Base-by-base conservation (phyloP, 2,797 vertebrate species). In the Rhinella marina region DNA sequence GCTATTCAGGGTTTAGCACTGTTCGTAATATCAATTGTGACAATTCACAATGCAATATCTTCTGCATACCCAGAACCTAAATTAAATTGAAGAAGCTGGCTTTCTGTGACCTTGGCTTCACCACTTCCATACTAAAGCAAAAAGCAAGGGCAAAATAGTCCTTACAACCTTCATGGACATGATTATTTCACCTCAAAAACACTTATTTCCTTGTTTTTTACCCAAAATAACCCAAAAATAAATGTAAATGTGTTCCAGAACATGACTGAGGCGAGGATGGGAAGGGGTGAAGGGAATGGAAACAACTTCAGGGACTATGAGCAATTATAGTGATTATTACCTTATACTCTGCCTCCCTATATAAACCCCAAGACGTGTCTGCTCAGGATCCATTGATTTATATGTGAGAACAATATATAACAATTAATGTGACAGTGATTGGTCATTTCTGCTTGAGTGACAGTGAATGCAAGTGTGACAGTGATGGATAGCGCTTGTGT, bases 21-120 rank as follows among this genome's bases (percentile, higher is more conserved):
- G 59, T 86, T 82, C 78, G 84, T 86, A 86, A 89, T 89, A 89
- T 89, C 84, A 89, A 82, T 88, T 86, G 88, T 86, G 88, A 88
- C 84, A 88, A 88, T 88, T 86, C 84, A 78, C 78, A 88, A 89
- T 89, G 84, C 73, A 89, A 89, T 89, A 89, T 82, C 61, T 76
- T 82, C 80, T 79, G 59, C 79, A 61, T 82, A 82, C 66, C 80
- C 73, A 61, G 11, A 79, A 54, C 62, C 61, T 78, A 86, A 82
- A 88, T 88, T 85, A 86, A 86, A 88, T 82, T 86, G 79, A 80
- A 75, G 81, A 73, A 78, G 84, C 84, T 82, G 62, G 81, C 23
- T 81, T 81, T 41, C 17, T 59, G 52, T 86, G 84, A 88, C 88
- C 88, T 88, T 88, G 88, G 27, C 52, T 76, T 82, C 61, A 68